These are phyloP conservation scores for Anabacerthia variegaticeps DNA, from an alignment of 2,797 vertebrate genomes.

Conservation along the genomic window DNA sequence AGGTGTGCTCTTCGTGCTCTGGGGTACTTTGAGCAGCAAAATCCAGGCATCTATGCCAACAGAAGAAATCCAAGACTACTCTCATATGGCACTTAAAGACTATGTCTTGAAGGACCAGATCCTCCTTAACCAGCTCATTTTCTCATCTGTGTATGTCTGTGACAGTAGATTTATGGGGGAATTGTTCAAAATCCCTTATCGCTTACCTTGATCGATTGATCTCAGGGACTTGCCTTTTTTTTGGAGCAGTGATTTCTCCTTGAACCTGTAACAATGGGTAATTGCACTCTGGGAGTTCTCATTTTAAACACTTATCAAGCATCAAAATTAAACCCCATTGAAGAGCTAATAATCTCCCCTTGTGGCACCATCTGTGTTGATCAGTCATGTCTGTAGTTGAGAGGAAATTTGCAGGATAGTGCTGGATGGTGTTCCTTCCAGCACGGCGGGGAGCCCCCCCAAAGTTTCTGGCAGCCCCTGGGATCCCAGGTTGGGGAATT, in stretches of 20 bases:
- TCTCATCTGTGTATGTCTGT: background rate
- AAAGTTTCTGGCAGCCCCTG: slow-evolving; percentile 15
- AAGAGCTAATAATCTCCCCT: slow-evolving; percentile 53
- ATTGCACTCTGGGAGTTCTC: slow-evolving; percentile 11
- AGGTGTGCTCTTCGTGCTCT: background rate
- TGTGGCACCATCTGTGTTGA: slow-evolving; percentile 53
- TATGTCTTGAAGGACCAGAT: background rate
- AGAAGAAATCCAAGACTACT: background rate
- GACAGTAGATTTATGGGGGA: background rate
- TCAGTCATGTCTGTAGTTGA: slow-evolving; percentile 11
- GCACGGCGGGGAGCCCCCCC: rapidly evolving
- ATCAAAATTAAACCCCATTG: slow-evolving; percentile 43
- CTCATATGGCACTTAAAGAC: background rate
- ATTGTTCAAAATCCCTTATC: background rate
- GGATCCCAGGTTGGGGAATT: background rate
- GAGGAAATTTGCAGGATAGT: slow-evolving; percentile 31
- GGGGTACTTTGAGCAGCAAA: background rate
- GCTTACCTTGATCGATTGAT: background rate
- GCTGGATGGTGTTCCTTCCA: background rate
- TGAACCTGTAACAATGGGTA: slow-evolving; percentile 10
- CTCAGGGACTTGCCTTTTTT: background rate
- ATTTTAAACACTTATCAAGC: slow-evolving; percentile 50
- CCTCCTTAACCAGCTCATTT: background rate
- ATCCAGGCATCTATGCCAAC: background rate
- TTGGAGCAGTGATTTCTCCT: background rate